Evolutionary conservation across 2,888 invertebrate species (phyloP).

Genomic region (Phymatocera aterrima): DNA sequence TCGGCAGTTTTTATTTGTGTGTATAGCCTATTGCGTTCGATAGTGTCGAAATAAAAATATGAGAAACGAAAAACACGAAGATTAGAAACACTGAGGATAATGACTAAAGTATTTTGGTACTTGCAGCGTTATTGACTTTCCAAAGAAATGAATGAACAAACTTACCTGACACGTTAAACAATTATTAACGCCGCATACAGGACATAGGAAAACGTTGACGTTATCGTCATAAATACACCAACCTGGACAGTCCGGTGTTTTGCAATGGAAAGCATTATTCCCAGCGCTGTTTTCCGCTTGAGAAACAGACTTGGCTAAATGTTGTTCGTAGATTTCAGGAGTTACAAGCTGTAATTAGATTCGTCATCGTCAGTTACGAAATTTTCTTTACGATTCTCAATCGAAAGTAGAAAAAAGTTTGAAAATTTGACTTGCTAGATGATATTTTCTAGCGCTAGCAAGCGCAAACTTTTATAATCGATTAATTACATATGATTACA

Average conservation of each 20-base stretch:
- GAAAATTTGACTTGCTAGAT: constrained; percentile 12
- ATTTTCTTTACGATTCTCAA: constrained; percentile 24
- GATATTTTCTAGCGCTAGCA: neutral
- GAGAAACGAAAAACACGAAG: neutral
- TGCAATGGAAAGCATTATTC: constrained; percentile 91
- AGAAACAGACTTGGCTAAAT: constrained; percentile 87
- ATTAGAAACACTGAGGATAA: neutral
- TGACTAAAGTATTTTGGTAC: neutral
- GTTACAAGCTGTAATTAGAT: constrained; percentile 78
- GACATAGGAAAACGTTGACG: constrained; percentile 89
- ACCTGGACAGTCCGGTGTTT: constrained; percentile 91
- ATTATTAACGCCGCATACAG: constrained; percentile 87
- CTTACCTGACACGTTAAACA: constrained; percentile 91
- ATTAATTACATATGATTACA: neutral
- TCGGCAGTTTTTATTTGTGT: constrained; percentile 87
- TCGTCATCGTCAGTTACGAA: constrained; percentile 20
- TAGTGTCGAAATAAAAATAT: too few relatives aligned
- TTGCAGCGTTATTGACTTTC: too few relatives aligned
- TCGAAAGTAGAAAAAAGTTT: neutral
- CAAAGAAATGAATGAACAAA: constrained; percentile 19
- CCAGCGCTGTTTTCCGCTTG: constrained; percentile 89
- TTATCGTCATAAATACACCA: constrained; percentile 94
- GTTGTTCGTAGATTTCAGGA: constrained; percentile 85
- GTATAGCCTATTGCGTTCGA: constrained; percentile 90
- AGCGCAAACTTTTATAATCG: neutral